phyloP scores from a whole-genome alignment of 1,140 invertebrate genomes.

The Drosophila setifemur region DNA sequence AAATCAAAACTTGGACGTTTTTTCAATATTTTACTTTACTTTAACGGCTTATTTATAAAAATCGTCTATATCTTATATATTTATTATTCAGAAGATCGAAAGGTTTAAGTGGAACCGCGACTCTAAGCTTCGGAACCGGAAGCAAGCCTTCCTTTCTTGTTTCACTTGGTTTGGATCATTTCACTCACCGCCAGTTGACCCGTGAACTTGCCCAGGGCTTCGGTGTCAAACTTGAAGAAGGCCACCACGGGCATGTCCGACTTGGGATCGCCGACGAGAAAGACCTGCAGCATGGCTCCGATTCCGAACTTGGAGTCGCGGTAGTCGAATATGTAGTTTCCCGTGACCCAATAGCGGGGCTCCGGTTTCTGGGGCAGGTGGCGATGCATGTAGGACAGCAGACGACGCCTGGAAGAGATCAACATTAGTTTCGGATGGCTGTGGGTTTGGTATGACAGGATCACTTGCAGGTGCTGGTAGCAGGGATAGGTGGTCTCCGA shows the following conservation, averaged over 20 bases:
- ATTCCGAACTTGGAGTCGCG: conserved; percentile 85
- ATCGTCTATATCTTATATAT: too few species aligned
- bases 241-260: conserved; percentile 86
- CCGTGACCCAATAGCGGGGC: conserved; percentile 84
- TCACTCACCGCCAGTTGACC: conserved; percentile 84
- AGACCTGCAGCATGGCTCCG: conserved; percentile 85
- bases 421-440: neutral
- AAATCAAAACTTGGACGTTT: too few species aligned
- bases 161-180: neutral
- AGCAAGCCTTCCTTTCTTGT: neutral
- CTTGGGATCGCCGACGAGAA: conserved; percentile 85
- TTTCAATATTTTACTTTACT: too few species aligned
- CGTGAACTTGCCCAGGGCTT: conserved; percentile 84
- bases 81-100: too few species aligned
- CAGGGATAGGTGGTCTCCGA: conserved; percentile 86
- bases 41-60: too few species aligned
- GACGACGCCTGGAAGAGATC: conserved; percentile 82
- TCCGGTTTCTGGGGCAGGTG: conserved; percentile 83
- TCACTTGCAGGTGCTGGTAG: conserved; percentile 85
- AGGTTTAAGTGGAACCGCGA: too few species aligned
- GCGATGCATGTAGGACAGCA: conserved; percentile 85
- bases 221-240: conserved; percentile 85
- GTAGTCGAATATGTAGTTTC: conserved; percentile 87
- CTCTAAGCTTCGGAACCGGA: too few species aligned
- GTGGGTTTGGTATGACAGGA: neutral